Conservation (phyloP, 2,888 invertebrate genomes). For the Drosophila subquinaria region DNA sequence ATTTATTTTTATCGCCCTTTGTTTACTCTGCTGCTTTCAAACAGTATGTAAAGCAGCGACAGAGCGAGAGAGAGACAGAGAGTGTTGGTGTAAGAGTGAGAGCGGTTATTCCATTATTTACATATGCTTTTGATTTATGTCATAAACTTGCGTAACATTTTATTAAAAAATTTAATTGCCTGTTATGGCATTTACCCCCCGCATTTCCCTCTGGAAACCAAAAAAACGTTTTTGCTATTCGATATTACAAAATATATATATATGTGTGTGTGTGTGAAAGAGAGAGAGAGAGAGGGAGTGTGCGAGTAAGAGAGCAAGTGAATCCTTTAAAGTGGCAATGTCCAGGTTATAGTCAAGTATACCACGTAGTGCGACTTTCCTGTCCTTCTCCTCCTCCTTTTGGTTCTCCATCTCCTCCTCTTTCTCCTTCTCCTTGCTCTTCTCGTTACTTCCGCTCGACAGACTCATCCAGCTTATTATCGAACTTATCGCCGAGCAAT, state of each 20-base stretch:
- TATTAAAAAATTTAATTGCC: constrained; percentile 62
- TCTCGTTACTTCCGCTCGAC: not conserved
- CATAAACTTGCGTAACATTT: constrained; percentile 64
- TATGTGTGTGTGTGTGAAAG: not conserved
- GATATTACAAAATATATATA: constrained; percentile 12
- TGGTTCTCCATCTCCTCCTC: not conserved
- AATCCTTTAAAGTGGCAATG: not conserved
- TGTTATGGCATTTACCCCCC: not conserved
- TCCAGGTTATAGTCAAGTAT: constrained; percentile 7
- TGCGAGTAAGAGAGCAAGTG: not conserved
- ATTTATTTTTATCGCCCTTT: constrained; percentile 18
- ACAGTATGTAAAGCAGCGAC: not conserved
- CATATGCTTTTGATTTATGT: constrained; percentile 59
- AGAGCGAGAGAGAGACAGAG: not conserved
- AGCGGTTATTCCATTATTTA: constrained; percentile 13
- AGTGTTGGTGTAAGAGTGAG: not conserved
- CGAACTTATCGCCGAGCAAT: constrained; percentile 13
- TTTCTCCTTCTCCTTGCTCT: not conserved
- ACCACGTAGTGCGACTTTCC: constrained; percentile 36
- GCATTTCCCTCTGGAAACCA: too few relatives aligned
- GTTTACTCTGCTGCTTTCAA: constrained; percentile 7
- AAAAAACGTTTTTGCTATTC: not conserved
- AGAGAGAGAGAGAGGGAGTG: not conserved
- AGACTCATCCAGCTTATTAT: not conserved
- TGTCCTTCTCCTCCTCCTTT: not conserved